Conservation (phyloP, 2,113 vertebrate genomes). For the Microcebus ravelobensis region DNA sequence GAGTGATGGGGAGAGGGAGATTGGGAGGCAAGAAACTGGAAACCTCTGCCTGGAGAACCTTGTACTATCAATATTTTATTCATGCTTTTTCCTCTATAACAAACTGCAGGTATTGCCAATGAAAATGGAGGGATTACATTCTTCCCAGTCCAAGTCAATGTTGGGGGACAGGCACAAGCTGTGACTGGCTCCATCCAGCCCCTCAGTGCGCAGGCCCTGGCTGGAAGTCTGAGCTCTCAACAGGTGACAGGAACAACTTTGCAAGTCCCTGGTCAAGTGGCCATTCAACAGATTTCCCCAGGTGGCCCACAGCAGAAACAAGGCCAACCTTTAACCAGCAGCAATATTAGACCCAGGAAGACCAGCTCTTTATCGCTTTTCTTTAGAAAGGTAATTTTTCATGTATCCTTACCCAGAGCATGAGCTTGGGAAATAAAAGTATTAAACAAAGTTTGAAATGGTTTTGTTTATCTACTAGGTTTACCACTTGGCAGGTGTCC, state of each 20-base stretch:
- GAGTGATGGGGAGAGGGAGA: accelerated
- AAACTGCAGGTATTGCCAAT: slow-evolving; percentile 91
- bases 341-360: slow-evolving; percentile 68
- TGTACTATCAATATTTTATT: not conserved
- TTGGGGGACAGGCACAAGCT: slow-evolving; percentile 85
- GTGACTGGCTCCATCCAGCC: slow-evolving; percentile 88
- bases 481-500: slow-evolving; percentile 88
- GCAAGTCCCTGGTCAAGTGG: slow-evolving; percentile 84
- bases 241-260: slow-evolving; percentile 80
- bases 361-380: slow-evolving; percentile 86
- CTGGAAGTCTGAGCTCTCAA: slow-evolving; percentile 83
- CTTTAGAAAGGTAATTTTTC: slow-evolving; percentile 87
- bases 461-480: slow-evolving; percentile 79
- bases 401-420: not conserved
- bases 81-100: not conserved
- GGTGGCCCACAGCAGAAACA: slow-evolving; percentile 81
- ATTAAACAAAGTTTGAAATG: not conserved
- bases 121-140: slow-evolving; percentile 94
- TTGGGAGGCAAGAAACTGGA: not conserved
- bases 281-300: slow-evolving; percentile 81
- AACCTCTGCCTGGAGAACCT: not conserved
- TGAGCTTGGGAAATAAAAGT: not conserved
- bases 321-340: slow-evolving; percentile 16
- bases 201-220: slow-evolving; percentile 84
- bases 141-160: slow-evolving; percentile 89